Conservation (phyloP, 1,140 invertebrate species). For the Carcinoscorpius rotundicauda region DNA sequence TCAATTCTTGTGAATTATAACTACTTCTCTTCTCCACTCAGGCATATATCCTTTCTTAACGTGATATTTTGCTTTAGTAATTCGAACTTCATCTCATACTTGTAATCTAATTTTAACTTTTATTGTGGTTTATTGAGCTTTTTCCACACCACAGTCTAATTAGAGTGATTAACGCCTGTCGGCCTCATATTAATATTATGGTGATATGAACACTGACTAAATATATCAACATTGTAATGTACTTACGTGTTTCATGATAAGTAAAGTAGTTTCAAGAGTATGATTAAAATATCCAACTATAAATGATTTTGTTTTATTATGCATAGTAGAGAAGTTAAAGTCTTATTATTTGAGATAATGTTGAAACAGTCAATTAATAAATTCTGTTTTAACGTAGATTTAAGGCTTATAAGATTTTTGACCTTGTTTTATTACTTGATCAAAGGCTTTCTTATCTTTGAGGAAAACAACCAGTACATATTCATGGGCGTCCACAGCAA, state of each 20-base stretch:
- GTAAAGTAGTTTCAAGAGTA: constrained; percentile 36
- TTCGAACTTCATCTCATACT: constrained; percentile 20
- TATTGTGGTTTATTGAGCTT: constrained; percentile 15
- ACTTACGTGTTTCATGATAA: constrained; percentile 31
- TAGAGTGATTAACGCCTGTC: constrained; percentile 29
- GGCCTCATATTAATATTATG: constrained; percentile 33
- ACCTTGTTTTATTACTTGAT: constrained; percentile 17
- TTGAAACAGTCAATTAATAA: constrained; percentile 23
- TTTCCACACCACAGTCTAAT: constrained; percentile 16
- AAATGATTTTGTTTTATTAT: constrained; percentile 34
- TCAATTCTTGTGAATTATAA: constrained; percentile 8
- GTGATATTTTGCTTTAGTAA: constrained; percentile 9
- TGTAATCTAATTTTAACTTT: constrained; percentile 24
- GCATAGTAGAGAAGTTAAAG: constrained; percentile 36
- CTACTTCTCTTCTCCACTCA: constrained; percentile 17
- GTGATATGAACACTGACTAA: constrained; percentile 31
- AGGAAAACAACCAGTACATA: constrained; percentile 14
- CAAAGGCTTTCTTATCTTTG: constrained; percentile 18
- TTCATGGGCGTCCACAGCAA: no score
- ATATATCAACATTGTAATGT: constrained; percentile 29
- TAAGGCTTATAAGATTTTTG: neutral
- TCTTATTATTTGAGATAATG: constrained; percentile 26
- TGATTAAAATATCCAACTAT: constrained; percentile 37
- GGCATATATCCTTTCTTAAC: constrained; percentile 20
- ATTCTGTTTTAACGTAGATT: constrained; percentile 15